A percentile compares a stretch with the other conserved stretches of the same genome.
These are phyloP conservation scores for Onychostruthus taczanowskii DNA, from an alignment of 2,113 vertebrate genomes.

Conservation along the genomic window DNA sequence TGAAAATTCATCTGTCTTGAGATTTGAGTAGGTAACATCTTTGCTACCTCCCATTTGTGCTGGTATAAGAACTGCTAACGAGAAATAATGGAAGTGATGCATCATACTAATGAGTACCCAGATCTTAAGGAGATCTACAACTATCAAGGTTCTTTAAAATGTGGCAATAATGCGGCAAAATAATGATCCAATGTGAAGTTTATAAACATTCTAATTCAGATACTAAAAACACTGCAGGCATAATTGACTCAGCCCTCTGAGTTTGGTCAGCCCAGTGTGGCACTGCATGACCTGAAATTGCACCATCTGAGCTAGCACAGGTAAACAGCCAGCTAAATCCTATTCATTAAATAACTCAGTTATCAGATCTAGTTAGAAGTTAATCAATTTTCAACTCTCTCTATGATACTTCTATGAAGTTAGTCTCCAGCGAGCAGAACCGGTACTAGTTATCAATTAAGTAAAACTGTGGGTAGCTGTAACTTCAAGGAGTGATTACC, in stretches of 20 bases:
- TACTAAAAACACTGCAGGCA: neutral
- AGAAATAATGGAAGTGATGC: neutral
- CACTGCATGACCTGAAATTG: neutral
- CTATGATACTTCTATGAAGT: neutral
- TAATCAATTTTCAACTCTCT: slow-evolving; percentile 40
- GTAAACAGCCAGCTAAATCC: neutral
- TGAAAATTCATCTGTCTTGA: neutral
- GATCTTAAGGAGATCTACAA: neutral
- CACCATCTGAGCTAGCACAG: neutral
- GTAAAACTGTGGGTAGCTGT: neutral
- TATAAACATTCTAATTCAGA: neutral
- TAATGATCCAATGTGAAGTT: neutral
- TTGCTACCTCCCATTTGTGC: neutral
- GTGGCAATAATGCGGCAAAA: neutral
- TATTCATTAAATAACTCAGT: neutral
- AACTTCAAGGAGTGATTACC: neutral
- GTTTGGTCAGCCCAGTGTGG: neutral
- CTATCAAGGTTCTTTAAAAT: neutral
- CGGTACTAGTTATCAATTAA: slow-evolving; percentile 14
- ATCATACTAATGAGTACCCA: neutral
- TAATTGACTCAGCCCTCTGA: neutral
- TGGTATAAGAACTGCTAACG: neutral
- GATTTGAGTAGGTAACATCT: neutral
- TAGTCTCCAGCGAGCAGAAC: neutral
- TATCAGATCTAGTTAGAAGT: slow-evolving; percentile 40